These are phyloP conservation scores for Caenorhabditis sulstoni DNA, from an alignment of 2,888 invertebrate genomes.

Conservation along the genomic window DNA sequence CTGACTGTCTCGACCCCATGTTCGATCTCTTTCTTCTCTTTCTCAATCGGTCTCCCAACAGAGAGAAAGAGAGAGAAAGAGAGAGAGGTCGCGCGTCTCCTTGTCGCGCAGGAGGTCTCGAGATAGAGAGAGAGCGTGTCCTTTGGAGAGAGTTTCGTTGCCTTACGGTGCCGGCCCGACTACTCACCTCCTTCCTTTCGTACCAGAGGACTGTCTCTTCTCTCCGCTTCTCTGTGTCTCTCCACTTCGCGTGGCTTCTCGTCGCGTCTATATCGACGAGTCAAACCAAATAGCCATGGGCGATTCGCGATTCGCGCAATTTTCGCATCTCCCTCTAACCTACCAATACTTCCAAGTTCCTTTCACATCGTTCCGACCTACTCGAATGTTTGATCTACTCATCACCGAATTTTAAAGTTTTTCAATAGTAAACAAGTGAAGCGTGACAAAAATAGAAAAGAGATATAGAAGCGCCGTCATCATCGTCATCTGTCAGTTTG, in stretches of 20 bases:
- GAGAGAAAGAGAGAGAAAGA: no score
- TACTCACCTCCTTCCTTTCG: constrained; percentile 40
- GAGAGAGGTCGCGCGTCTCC: constrained; percentile 17
- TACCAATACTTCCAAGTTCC: background rate
- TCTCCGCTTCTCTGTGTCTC: constrained; percentile 32
- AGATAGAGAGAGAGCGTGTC: constrained; percentile 9
- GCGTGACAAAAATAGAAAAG: constrained; percentile 51
- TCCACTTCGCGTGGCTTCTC: constrained; percentile 7
- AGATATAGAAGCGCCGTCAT: constrained; percentile 17
- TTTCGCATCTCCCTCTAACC: constrained; percentile 16
- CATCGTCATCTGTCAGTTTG: constrained; percentile 7
- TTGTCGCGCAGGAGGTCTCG: constrained; percentile 33
- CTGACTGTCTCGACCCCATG: constrained; percentile 16
- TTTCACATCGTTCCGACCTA: background rate
- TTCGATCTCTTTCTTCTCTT: constrained; percentile 50
- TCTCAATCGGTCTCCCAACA: constrained; percentile 42
- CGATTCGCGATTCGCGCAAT: constrained; percentile 45
- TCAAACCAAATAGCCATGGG: constrained; percentile 56
- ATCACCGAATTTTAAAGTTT: constrained; percentile 17
- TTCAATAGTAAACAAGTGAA: constrained; percentile 51
- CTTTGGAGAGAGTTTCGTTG: constrained; percentile 12
- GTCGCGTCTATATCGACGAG: constrained; percentile 32
- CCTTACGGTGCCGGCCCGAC: constrained; percentile 36
- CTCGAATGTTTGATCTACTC: constrained; percentile 14
- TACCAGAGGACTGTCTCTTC: constrained; percentile 53